Percentiles rank a stretch among this genome's conserved stretches.
phyloP scores from a whole-genome alignment of 2,888 invertebrate genomes.

The Latrodectus hesperus region DNA sequence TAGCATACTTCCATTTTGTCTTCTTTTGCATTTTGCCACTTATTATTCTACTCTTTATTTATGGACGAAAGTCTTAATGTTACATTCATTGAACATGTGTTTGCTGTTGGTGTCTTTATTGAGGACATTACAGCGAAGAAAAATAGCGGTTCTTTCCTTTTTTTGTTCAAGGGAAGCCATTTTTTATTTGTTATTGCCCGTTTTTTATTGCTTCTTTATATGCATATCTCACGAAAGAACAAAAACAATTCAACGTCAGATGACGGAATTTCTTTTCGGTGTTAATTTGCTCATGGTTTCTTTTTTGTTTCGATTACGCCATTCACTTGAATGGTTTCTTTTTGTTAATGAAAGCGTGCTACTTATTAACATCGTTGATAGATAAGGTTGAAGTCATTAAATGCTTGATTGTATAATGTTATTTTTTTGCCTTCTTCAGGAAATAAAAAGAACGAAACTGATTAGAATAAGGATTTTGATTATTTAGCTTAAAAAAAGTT shows the following conservation, averaged over 20 bases:
- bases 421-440: not conserved
- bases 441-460: no score
- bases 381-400: conserved; percentile 9
- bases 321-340: conserved; percentile 5
- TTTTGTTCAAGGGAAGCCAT: not conserved
- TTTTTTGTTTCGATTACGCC: not conserved
- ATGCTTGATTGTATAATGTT: conserved; percentile 31
- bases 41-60: not conserved
- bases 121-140: conserved; percentile 8
- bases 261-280: conserved; percentile 33
- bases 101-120: conserved; percentile 24
- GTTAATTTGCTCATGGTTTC: conserved; percentile 44
- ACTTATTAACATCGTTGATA: conserved; percentile 17
- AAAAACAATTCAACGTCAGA: conserved; percentile 43
- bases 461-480: no score
- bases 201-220: not conserved
- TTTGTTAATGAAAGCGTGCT: conserved; percentile 46
- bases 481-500: no score
- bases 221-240: conserved; percentile 20
- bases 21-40: not conserved
- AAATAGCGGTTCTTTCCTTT: not conserved
- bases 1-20: not conserved
- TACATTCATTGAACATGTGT: conserved; percentile 4
- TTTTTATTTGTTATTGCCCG: not conserved
- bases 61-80: not conserved